Evolutionary conservation across 1,140 invertebrate genomes (phyloP), one percentile per base, ranked within the genome.

Genomic region (Heterodera schachtii): DNA sequence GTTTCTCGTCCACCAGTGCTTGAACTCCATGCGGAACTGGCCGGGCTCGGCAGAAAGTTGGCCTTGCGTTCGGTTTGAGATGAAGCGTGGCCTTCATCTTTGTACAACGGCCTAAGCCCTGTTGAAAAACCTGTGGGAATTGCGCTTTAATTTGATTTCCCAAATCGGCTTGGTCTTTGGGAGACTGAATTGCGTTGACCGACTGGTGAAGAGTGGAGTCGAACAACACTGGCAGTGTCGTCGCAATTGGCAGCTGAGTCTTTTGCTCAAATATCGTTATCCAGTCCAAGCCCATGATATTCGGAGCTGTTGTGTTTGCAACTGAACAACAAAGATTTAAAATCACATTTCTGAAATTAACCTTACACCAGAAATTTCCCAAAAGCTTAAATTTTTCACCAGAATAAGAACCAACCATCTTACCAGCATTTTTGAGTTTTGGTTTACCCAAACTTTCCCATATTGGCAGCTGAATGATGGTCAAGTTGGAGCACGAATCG

Each of bases 1-100:
- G 90, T 84, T 7, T 84, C 83, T 49, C 47, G 47, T 49, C 13
- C 57, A 60, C 0, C n/a, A n/a, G n/a, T n/a, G n/a, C n/a, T n/a
- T n/a, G n/a, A n/a, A n/a, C n/a, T n/a, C n/a, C n/a, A n/a, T n/a
- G n/a, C n/a, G n/a, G n/a, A n/a, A n/a, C n/a, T n/a, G n/a, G n/a
- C n/a, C n/a, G n/a, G n/a, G n/a, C n/a, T n/a, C n/a, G n/a, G n/a
- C n/a, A n/a, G n/a, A n/a, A n/a, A n/a, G n/a, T n/a, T n/a, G n/a
- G n/a, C n/a, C n/a, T n/a, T n/a, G n/a, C n/a, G n/a, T n/a, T n/a
- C n/a, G n/a, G n/a, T n/a, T n/a, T n/a, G n/a, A n/a, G n/a, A n/a
- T n/a, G n/a, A n/a, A n/a, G n/a, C n/a, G n/a, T n/a, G n/a, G n/a
- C n/a, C n/a, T n/a, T n/a, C n/a, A n/a, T n/a, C n/a, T n/a, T n/a